Base-by-base conservation (phyloP, 2,888 invertebrate genomes). In the Cantharis rufa region DNA sequence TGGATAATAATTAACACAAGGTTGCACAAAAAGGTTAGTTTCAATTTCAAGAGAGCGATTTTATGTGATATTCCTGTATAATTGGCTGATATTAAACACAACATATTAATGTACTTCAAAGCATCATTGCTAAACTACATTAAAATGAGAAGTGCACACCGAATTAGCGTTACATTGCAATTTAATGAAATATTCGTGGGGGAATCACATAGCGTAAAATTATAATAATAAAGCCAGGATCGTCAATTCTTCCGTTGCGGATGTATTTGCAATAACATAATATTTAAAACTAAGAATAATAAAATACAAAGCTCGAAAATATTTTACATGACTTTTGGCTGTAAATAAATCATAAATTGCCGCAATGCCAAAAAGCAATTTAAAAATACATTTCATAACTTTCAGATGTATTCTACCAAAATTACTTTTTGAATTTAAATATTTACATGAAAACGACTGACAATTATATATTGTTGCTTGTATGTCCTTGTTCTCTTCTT, bases 401-500 rank as follows among this genome's bases (percentile, higher is more conserved):
- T 48, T 48, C 48, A 48, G 48, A 48, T 48, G n/a, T 48, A 48
- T 48, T 48, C n/a, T 48, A 48, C 7, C 48, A 48, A 48, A 48
- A 48, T 48, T 48, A 48, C 48, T 48, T 48, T 48, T 48, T 48
- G 48, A 48, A 48, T 48, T 48, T 48, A n/a, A 48, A 48, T 48
- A 48, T 48, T 48, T 48, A 48, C 64, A 18, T 66, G 21, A 66
- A 64, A 18, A 21, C 18, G 24, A n/a, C 11, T 21, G 64, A 66
- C 64, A 66, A 66, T 66, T 66, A 66, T 24, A 66, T 21, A 66
- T 21, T 66, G 64, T 18, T 66, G 64, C 16, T 15, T 18, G 64
- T 66, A 66, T 18, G 28, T 69, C 32, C 32, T 69, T 64, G 74
- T 70, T 74, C 70, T 69, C 48, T 69, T 69, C 69, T 70, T 74